Evolutionary conservation across 2,888 invertebrate genomes (phyloP).

Genomic region (Phymatocera aterrima): DNA sequence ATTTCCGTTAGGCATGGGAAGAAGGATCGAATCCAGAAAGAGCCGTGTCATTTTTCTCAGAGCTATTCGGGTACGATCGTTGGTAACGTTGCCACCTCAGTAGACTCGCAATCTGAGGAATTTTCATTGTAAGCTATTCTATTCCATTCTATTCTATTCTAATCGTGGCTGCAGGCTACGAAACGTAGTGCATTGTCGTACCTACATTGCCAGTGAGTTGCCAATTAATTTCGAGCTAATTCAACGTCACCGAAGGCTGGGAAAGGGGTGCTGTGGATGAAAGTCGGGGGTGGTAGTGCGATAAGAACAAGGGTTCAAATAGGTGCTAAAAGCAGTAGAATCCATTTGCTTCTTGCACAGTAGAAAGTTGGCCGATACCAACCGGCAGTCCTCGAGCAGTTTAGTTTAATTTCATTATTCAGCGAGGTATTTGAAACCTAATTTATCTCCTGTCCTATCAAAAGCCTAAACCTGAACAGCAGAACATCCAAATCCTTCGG

Average conservation of each 20-base stretch:
- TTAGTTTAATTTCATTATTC: slow-evolving; percentile 57
- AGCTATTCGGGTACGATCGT: too few species aligned
- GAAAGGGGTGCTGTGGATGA: slow-evolving; percentile 34
- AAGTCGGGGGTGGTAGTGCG: slow-evolving; percentile 39
- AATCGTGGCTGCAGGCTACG: background rate
- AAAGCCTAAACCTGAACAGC: background rate
- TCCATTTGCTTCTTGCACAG: slow-evolving; percentile 57
- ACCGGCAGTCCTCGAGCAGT: slow-evolving; percentile 36
- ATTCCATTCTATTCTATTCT: background rate
- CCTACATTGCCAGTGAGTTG: background rate
- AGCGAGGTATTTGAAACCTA: slow-evolving; percentile 35
- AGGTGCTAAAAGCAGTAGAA: slow-evolving; percentile 47
- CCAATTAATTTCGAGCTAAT: slow-evolving; percentile 57
- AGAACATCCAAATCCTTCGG: background rate
- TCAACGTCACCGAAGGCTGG: slow-evolving; percentile 50
- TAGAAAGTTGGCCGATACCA: background rate
- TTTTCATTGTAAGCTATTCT: background rate
- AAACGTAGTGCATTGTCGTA: background rate
- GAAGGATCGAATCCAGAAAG: too few species aligned
- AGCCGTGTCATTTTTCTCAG: too few species aligned
- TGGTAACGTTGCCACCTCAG: background rate
- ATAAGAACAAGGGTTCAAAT: slow-evolving; percentile 54
- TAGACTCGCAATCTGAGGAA: too few species aligned
- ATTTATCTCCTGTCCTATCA: slow-evolving; percentile 36
- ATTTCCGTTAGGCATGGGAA: too few species aligned